phyloP scores from a whole-genome alignment of 2,888 invertebrate genomes.

The Brachypalpus laphriformis region DNA sequence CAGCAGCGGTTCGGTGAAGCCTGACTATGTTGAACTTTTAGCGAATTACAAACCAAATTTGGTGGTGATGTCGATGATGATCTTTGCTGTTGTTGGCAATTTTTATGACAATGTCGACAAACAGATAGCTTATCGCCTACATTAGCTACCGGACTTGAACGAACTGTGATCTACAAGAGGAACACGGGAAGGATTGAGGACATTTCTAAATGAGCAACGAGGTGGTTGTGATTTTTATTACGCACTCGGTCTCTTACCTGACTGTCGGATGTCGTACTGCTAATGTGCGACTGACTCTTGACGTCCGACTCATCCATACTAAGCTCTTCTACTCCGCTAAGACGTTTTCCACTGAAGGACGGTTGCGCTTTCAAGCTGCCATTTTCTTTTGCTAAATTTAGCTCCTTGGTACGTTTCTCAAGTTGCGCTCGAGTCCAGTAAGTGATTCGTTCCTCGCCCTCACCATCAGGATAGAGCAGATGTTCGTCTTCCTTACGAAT shows the following conservation, averaged over 20 bases:
- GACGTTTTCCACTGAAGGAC: slow-evolving; percentile 78
- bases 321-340: slow-evolving; percentile 83
- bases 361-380: slow-evolving; percentile 78
- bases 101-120: slow-evolving; percentile 91
- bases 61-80: slow-evolving; percentile 75
- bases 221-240: slow-evolving; percentile 39
- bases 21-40: slow-evolving; percentile 83
- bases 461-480: slow-evolving; percentile 78
- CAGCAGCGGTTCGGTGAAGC: slow-evolving; percentile 83
- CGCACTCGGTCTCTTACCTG: slow-evolving; percentile 84
- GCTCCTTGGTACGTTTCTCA: slow-evolving; percentile 87
- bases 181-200: slow-evolving; percentile 34
- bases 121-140: slow-evolving; percentile 88
- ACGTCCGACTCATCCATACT: slow-evolving; percentile 84
- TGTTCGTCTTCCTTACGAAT: slow-evolving; percentile 81
- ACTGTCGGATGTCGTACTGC: slow-evolving; percentile 90
- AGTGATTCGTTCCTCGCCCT: slow-evolving; percentile 81
- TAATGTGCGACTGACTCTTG: slow-evolving; percentile 85
- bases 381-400: slow-evolving; percentile 85
- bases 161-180: slow-evolving; percentile 87
- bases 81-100: slow-evolving; percentile 83
- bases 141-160: slow-evolving; percentile 88
- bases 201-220: slow-evolving; percentile 15
- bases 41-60: slow-evolving; percentile 80
- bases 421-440: slow-evolving; percentile 89